phyloP scores from a whole-genome alignment of 2,888 invertebrate species.

The Euzophera pinguis region DNA sequence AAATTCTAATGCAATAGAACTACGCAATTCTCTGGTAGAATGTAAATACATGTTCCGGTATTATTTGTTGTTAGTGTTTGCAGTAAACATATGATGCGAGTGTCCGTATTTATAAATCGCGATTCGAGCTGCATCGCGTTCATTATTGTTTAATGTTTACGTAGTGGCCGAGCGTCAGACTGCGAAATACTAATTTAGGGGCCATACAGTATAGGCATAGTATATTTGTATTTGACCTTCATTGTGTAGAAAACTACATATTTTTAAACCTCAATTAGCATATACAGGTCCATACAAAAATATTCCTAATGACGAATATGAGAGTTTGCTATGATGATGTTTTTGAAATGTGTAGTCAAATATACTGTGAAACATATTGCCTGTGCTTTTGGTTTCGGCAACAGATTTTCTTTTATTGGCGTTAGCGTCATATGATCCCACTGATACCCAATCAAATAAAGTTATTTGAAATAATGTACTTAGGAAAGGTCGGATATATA shows the following conservation, averaged over 20 bases:
- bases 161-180: neutral
- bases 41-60: conserved; percentile 1
- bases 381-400: no score
- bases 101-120: neutral
- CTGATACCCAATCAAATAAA: no score
- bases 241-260: no score
- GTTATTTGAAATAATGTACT: no score
- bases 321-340: no score
- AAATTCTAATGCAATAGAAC: neutral
- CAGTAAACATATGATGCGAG: neutral
- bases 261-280: neutral
- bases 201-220: neutral
- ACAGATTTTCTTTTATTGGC: no score
- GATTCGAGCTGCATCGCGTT: neutral
- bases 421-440: no score
- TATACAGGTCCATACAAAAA: neutral
- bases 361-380: no score
- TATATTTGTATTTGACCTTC: neutral
- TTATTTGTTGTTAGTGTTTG: neutral
- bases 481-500: no score
- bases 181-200: neutral
- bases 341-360: no score
- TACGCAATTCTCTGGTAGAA: neutral
- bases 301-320: neutral
- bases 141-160: neutral